A percentile compares a stretch with the other conserved stretches of the same genome.
phyloP scores from a whole-genome alignment of 1,140 invertebrate genomes.

The Teleopsis dalmanni region DNA sequence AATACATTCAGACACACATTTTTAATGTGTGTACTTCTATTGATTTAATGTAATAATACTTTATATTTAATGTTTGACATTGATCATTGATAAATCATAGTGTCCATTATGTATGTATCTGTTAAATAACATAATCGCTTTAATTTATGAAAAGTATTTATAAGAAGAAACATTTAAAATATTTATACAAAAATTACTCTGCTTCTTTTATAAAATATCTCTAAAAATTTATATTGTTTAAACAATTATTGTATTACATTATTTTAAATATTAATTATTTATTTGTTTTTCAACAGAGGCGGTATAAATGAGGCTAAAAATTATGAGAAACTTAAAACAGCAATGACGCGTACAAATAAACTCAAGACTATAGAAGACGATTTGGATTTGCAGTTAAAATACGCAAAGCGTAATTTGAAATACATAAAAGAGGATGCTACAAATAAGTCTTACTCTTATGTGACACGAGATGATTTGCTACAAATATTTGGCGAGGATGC shows the following conservation, averaged over 20 bases:
- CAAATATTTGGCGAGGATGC: conserved; percentile 30
- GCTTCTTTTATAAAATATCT: no score
- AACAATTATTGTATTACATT: no score
- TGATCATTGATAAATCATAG: no score
- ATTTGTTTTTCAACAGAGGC: conserved; percentile 6
- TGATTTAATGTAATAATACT: no score
- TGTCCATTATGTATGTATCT: no score
- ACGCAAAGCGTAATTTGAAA: conserved; percentile 33
- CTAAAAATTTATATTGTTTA: neutral
- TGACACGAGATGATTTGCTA: conserved; percentile 39
- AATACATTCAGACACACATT: no score
- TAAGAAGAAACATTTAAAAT: no score
- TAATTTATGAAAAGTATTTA: no score
- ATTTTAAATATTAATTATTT: neutral
- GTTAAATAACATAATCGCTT: no score
- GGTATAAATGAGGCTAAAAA: neutral
- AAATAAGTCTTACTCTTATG: conserved; percentile 37
- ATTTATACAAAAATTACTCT: no score
- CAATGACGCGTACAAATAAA: conserved; percentile 23
- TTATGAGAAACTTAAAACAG: conserved; percentile 20
- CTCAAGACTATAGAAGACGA: conserved; percentile 30
- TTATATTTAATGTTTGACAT: no score
- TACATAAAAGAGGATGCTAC: conserved; percentile 32
- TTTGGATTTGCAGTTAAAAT: conserved; percentile 31
- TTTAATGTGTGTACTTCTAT: no score